Percentiles rank a stretch among this genome's conserved stretches.
These are phyloP conservation scores for Calephelis virginiensis DNA, from an alignment of 1,140 invertebrate species.

Conservation along the genomic window DNA sequence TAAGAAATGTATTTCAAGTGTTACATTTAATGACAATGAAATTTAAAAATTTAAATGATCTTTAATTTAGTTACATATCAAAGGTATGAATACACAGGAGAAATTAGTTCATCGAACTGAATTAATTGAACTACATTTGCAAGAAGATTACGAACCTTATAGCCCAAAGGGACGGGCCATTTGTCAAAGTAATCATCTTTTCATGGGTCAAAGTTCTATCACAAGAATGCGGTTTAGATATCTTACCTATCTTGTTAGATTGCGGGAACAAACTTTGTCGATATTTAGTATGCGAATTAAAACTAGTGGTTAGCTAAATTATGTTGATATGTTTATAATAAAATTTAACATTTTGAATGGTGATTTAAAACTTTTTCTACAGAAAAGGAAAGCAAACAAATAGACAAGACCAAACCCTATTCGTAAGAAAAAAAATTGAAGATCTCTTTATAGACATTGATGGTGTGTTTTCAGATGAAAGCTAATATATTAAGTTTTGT, in stretches of 20 bases:
- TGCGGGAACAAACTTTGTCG: conserved; percentile 19
- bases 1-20: no score
- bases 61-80: conserved; percentile 3
- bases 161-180: conserved; percentile 43
- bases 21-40: no score
- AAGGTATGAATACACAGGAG: background rate
- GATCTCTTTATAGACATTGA: no score
- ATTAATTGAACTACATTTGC: conserved; percentile 57
- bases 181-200: conserved; percentile 68
- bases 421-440: no score
- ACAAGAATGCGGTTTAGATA: conserved; percentile 43
- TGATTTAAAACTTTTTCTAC: no score
- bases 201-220: conserved; percentile 47
- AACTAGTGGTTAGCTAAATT: background rate
- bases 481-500: no score
- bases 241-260: conserved; percentile 37
- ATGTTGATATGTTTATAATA: no score
- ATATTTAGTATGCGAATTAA: conserved; percentile 7
- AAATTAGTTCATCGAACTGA: conserved; percentile 41
- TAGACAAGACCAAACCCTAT: no score
- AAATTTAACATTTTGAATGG: no score
- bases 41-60: background rate
- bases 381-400: no score
- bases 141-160: conserved; percentile 53
- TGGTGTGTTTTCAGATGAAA: no score